Conservation (phyloP, 2,113 vertebrate genomes). For the Pica pica region DNA sequence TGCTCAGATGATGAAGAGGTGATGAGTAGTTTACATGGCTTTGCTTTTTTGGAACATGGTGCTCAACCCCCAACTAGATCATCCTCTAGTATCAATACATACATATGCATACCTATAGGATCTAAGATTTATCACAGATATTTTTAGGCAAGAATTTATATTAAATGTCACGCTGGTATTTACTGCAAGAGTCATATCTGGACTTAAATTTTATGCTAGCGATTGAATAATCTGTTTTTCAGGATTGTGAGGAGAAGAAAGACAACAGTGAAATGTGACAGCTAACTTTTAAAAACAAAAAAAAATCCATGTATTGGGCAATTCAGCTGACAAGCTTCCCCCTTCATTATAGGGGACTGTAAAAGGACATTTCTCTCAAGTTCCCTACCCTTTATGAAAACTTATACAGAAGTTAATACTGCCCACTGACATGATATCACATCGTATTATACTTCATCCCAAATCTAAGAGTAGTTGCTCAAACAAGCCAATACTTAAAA, state of each 20-base stretch:
- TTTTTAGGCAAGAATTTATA: slow-evolving; percentile 21
- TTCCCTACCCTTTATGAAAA: not conserved
- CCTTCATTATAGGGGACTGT: not conserved
- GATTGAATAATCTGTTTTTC: not conserved
- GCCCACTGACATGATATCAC: not conserved
- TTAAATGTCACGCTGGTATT: slow-evolving; percentile 4
- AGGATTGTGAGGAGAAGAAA: not conserved
- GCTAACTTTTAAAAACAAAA: not conserved
- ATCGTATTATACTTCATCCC: not conserved
- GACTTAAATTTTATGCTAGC: not conserved
- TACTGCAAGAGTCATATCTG: not conserved
- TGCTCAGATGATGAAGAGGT: not conserved
- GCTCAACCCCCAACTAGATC: not conserved
- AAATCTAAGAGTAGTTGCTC: not conserved
- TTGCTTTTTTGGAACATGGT: not conserved
- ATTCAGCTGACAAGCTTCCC: not conserved
- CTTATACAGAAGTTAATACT: not conserved
- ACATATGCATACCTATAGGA: not conserved
- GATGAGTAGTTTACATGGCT: not conserved
- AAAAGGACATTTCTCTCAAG: not conserved
- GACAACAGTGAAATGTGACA: not conserved
- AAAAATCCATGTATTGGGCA: not conserved
- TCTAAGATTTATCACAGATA: not conserved
- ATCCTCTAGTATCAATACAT: not conserved
- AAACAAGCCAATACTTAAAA: not conserved